phyloP scores from a whole-genome alignment of 2,888 invertebrate species.

The Sarcophaga subvicina region DNA sequence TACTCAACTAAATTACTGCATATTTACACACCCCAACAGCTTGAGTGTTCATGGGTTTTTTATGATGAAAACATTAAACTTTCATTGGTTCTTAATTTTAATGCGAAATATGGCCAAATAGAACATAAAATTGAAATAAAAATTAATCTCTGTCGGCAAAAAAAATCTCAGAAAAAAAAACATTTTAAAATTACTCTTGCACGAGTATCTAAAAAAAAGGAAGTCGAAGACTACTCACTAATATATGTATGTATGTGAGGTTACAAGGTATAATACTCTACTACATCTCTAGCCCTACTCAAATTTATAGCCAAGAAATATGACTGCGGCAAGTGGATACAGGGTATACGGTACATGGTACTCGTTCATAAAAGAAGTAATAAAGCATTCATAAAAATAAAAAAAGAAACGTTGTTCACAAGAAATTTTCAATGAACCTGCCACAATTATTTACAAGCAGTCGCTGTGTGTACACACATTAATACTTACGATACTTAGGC shows the following conservation, averaged over 20 bases:
- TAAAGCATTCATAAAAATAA: conserved; percentile 17
- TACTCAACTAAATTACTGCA: not conserved
- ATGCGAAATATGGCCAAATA: conserved; percentile 2
- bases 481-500: not conserved
- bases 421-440: conserved; percentile 30
- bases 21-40: not conserved
- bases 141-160: conserved; percentile 30
- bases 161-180: not conserved
- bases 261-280: too few species aligned
- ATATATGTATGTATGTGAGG: too few species aligned
- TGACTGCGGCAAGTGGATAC: not conserved
- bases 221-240: not conserved
- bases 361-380: not conserved
- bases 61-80: conserved; percentile 27
- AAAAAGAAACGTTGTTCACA: not conserved
- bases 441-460: not conserved
- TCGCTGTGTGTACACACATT: not conserved
- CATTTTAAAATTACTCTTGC: not conserved
- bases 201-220: not conserved
- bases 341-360: not conserved
- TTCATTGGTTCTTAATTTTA: conserved; percentile 35
- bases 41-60: not conserved
- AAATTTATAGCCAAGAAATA: conserved; percentile 20
- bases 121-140: conserved; percentile 39
- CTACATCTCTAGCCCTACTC: not conserved